Base-by-base conservation (phyloP, 1,140 invertebrate species). In the Polypedilum vanderplanki region DNA sequence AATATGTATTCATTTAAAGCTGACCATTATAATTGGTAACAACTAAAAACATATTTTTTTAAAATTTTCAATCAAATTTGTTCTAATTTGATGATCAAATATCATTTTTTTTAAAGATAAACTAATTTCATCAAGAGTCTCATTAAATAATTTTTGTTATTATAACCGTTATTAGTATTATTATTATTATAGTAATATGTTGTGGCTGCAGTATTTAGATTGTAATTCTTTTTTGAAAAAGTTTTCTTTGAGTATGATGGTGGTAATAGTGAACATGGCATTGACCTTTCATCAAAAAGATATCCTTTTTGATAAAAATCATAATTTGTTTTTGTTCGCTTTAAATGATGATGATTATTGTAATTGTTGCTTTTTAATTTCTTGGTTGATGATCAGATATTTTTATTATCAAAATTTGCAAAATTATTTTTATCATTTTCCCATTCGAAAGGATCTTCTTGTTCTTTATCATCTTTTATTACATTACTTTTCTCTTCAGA, bases 381-480 rank as follows among this genome's bases (percentile, higher is more conserved):
- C 7, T 70, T 70, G 3, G 65, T 70, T 70, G 17, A 22, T 70
- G 65, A 70, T 70, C 65, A 70, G 65, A 70, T 70, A 20, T 70
- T 70, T 70, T 70, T 70, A 12, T 70, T 70, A 79, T 83, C 81
- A 77, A 83, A 83, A 78, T 83, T 83, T 74, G 81, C 81, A 78
- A 83, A 83, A 77, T 83, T 82, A 74, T 77, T 57, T 15, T 57
- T 57, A 57, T n/a, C 24, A 33, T 33, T 80, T 73, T 82, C 78
- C 80, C 81, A 83, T 75, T 82, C 78, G 74, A 81, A 82, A 3
- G 78, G 77, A 22, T 70, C 65, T 70, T 70, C 17, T 20, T 70
- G 17, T 70, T 70, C 17, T 20, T 77, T 77, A 15, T 15, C 64
- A 40, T n/a, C 9, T 74, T 41, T 24, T 77, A 12, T 18, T 75